Conservation (phyloP, 2,113 vertebrate species). For the Pithys albifrons region DNA sequence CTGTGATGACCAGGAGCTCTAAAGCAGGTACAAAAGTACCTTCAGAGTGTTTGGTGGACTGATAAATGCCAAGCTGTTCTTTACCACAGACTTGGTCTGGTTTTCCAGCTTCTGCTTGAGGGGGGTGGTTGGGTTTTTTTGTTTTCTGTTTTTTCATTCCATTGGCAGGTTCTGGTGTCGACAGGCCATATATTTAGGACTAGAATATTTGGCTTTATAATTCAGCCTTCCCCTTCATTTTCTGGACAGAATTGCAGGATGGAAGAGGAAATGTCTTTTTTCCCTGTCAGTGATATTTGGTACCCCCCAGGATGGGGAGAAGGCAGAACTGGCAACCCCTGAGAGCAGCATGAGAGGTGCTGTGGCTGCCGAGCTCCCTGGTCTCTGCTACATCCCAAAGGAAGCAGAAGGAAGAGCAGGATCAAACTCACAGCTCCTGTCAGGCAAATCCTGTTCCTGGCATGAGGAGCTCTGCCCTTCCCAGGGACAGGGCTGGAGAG, state of each 20-base stretch:
- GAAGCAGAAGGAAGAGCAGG: conserved; percentile 22
- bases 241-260: no score
- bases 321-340: not conserved
- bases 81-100: not conserved
- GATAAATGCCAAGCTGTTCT: not conserved
- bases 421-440: not conserved
- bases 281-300: no score
- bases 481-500: no score
- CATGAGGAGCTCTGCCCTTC: not conserved
- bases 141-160: not conserved
- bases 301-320: not conserved
- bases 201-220: not conserved
- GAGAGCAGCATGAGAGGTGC: not conserved
- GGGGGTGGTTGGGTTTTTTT: not conserved
- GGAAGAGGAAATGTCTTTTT: not conserved
- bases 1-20: no score
- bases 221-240: not conserved
- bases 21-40: no score
- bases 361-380: not conserved
- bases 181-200: not conserved
- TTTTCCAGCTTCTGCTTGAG: not conserved
- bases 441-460: not conserved
- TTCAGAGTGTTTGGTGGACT: no score
- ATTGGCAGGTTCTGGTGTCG: not conserved
- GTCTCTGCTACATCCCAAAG: not conserved